Base-by-base conservation (phyloP, 2,113 vertebrate genomes). In the Bagarius yarrelli region DNA sequence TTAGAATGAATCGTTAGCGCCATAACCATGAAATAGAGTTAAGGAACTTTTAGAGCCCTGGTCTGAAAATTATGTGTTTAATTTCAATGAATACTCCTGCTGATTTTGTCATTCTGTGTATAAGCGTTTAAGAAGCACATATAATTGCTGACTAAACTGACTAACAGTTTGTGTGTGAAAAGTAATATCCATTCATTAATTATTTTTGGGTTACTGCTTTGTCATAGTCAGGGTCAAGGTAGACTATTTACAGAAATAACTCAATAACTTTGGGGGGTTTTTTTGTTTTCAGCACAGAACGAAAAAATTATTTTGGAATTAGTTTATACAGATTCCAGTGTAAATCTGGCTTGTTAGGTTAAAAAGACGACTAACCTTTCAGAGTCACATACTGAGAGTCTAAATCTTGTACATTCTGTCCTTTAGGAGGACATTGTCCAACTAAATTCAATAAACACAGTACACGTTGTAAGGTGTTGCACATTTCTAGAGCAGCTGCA, bases 291-390 rank as follows among this genome's bases (percentile, higher is more conserved):
- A 23, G 63, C 3, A 1, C 63, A n/a, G n/a, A n/a, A n/a, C n/a
- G n/a, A n/a, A n/a, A n/a, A n/a, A n/a, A n/a, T n/a, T n/a, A n/a
- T n/a, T 64, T 15, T 72, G 80, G 59, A 73, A 80, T 78, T 71
- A 78, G 15, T 81, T n/a, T 18, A 53, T 13, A 23, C 13, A 25
- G 23, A 80, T 60, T 53, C 50, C 30, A 55, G 53, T 53, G 36
- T 57, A 32, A 40, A 64, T 12, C 5, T 75, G 47, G 18, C 34
- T 74, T 77, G 25, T 79, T 61, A 55, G 27, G 23, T 70, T 57
- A 36, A 19, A 56, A n/a, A n/a, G n/a, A n/a, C n/a, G 52, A 30
- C 47, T 75, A 75, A 67, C 63, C 55, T 76, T 40, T 16, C 21
- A 71, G 52, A 70, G 67, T 78, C 63, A 64, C 18, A 8, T 6